phyloP scores from a whole-genome alignment of 2,797 vertebrate species.

The Sebastes itinus region DNA sequence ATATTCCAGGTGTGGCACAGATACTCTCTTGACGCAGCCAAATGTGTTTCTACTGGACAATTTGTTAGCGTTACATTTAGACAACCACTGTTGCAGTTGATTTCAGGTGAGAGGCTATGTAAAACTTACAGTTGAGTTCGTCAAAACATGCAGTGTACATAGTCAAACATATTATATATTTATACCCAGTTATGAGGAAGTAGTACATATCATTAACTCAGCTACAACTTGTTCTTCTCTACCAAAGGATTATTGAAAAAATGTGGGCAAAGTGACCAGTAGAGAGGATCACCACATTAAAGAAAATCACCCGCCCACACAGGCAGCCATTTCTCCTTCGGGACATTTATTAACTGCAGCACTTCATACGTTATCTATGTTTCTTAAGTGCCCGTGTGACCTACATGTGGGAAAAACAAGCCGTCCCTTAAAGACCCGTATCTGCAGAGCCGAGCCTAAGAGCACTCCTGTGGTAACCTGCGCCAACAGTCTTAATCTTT shows the following conservation, averaged over 20 bases:
- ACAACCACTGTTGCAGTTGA: neutral
- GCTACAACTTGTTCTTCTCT: neutral
- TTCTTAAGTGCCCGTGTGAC: conserved; percentile 29
- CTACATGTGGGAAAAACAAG: conserved; percentile 42
- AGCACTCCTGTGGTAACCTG: neutral
- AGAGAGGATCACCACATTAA: neutral
- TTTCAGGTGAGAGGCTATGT: neutral
- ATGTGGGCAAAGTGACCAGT: neutral
- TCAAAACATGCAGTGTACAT: neutral
- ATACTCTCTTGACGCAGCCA: neutral
- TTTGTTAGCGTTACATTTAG: neutral
- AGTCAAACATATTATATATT: neutral
- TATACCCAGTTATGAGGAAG: neutral
- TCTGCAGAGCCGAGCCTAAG: neutral
- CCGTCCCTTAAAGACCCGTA: conserved; percentile 11
- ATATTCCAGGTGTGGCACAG: neutral
- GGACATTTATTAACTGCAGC: conserved; percentile 46
- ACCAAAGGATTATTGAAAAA: neutral
- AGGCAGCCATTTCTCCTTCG: conserved; percentile 7
- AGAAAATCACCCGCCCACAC: neutral
- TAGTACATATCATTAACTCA: neutral
- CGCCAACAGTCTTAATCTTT: neutral
- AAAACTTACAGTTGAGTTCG: neutral
- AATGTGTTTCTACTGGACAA: neutral
- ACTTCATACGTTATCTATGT: conserved; percentile 18